phyloP scores from a whole-genome alignment of 2,797 vertebrate genomes.

The Lepus oiostolus region DNA sequence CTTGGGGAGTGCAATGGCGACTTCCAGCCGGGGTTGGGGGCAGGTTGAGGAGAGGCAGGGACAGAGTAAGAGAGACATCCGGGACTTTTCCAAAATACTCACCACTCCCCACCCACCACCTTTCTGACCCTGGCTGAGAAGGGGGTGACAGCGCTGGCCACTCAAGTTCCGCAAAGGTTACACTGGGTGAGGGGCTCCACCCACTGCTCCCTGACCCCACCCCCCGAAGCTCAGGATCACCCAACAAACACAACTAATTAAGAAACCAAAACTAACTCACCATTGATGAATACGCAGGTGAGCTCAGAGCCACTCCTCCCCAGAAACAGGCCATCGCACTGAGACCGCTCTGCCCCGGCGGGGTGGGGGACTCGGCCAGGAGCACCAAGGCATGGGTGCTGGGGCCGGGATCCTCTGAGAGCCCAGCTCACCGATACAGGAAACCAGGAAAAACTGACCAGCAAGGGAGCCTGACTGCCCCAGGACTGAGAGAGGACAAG shows the following conservation, averaged over 20 bases:
- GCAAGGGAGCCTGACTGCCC: not conserved
- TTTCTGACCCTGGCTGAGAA: not conserved
- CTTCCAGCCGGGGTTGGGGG: not conserved
- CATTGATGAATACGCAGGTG: not conserved
- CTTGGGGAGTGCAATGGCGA: not conserved
- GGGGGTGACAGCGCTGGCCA: not conserved
- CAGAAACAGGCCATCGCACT: not conserved
- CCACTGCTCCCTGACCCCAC: not conserved
- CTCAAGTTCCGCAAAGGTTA: not conserved
- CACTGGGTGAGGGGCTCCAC: too few species aligned
- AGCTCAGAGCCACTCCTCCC: not conserved
- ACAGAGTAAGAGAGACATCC: not conserved
- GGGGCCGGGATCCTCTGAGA: accelerated
- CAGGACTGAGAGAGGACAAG: not conserved
- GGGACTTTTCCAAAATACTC: not conserved
- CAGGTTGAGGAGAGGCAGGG: not conserved
- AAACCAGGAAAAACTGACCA: not conserved
- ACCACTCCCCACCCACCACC: not conserved
- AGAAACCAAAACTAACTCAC: not conserved
- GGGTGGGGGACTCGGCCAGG: not conserved
- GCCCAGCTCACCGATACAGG: accelerated
- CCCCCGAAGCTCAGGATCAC: not conserved
- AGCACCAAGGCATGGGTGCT: accelerated
- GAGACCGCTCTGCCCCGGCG: not conserved
- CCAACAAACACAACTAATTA: not conserved